Evolutionary conservation across 2,888 invertebrate genomes (phyloP).

Genomic region (Eutolmus rufibarbis): DNA sequence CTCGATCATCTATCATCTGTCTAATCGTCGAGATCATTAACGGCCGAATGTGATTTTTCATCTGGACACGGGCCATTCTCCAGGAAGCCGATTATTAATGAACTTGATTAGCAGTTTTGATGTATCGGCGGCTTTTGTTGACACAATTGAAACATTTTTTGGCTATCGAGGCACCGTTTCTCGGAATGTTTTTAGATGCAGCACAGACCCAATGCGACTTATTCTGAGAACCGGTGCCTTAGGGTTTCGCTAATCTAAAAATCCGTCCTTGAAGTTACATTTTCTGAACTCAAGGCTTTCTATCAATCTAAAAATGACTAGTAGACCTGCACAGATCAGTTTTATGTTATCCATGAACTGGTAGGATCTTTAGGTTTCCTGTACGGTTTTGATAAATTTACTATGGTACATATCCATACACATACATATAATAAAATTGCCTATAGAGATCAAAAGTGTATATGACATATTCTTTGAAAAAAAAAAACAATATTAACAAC

Average conservation of each 20-base stretch:
- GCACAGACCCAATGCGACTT: background rate
- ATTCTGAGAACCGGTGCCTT: background rate
- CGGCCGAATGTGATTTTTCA: conserved; percentile 19
- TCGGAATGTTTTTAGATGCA: background rate
- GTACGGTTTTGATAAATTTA: too few relatives aligned
- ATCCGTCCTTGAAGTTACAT: background rate
- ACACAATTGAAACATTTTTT: background rate
- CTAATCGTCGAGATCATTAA: conserved; percentile 32
- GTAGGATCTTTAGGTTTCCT: too few relatives aligned
- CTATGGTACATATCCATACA: too few relatives aligned
- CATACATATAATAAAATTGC: too few relatives aligned
- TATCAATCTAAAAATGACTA: background rate
- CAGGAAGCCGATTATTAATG: conserved; percentile 24
- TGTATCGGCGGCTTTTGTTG: conserved; percentile 27
- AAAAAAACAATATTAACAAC: too few relatives aligned
- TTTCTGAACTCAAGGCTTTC: background rate
- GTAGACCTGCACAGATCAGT: background rate
- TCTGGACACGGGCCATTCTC: conserved; percentile 10
- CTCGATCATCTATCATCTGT: conserved; percentile 28
- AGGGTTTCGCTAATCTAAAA: background rate
- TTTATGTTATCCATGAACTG: too few relatives aligned
- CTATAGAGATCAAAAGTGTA: too few relatives aligned
- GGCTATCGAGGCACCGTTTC: background rate
- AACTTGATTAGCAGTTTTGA: conserved; percentile 5
- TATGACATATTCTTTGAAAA: too few relatives aligned